A percentile compares a stretch with the other conserved stretches of the same genome.
Evolutionary conservation across 2,113 vertebrate species (phyloP).

Genomic region (Mohoua ochrocephala): DNA sequence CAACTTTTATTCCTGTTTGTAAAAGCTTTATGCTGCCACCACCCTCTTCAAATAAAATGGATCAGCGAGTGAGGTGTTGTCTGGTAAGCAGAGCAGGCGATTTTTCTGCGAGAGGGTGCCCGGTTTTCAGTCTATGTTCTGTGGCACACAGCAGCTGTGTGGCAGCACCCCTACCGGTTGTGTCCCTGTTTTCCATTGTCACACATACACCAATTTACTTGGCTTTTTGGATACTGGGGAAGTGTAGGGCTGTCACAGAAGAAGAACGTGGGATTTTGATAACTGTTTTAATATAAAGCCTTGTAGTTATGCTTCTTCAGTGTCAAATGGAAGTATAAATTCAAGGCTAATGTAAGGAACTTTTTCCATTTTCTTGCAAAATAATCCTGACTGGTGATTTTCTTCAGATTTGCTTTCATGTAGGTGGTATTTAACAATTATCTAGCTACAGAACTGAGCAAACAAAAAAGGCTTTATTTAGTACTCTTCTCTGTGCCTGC

Average conservation of each 20-base stretch:
- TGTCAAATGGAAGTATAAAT: not conserved
- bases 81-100: not conserved
- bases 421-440: not conserved
- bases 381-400: not conserved
- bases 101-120: not conserved
- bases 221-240: not conserved
- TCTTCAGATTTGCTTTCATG: not conserved
- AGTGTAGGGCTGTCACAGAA: not conserved
- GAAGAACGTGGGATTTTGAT: not conserved
- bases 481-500: not conserved
- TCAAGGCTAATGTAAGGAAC: not conserved
- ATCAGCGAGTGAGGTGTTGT: not conserved
- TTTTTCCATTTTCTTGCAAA: not conserved
- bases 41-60: not conserved
- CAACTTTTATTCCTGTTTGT: not conserved
- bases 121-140: not conserved
- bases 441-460: not conserved
- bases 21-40: not conserved
- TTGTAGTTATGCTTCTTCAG: not conserved
- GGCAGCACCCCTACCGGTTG: not conserved
- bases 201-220: fast-evolving
- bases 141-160: not conserved
- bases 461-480: not conserved
- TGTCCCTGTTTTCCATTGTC: not conserved
- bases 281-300: not conserved